Evolutionary conservation across 1,140 invertebrate genomes (phyloP).

Genomic region (Drosophila kurseongensis): DNA sequence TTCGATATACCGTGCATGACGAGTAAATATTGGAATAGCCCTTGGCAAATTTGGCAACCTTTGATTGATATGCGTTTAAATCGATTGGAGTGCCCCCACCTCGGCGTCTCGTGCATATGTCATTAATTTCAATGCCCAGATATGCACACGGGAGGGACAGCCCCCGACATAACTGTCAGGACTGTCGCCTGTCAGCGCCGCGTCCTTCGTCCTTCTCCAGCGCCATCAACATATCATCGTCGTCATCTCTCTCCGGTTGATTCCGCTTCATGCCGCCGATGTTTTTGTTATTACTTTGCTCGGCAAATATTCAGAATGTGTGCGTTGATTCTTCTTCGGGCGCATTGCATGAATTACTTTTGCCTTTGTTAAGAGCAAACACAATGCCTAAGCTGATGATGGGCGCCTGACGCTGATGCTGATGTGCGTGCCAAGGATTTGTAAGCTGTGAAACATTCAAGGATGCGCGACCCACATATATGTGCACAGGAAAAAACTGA

Average conservation of each 20-base stretch:
- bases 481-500: conserved; percentile 17
- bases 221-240: conserved; percentile 16
- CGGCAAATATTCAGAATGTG: conserved; percentile 66
- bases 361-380: conserved; percentile 72
- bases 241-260: conserved; percentile 22
- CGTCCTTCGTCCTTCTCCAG: conserved; percentile 31
- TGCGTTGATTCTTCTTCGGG: conserved; percentile 60
- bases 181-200: conserved; percentile 28
- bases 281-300: conserved; percentile 53
- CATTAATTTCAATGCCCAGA: conserved; percentile 71
- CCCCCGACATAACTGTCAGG: conserved; percentile 34
- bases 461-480: conserved; percentile 54
- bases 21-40: conserved; percentile 62
- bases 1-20: conserved; percentile 47
- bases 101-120: conserved; percentile 40
- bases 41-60: conserved; percentile 49
- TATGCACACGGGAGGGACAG: conserved; percentile 10
- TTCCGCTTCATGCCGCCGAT: conserved; percentile 15
- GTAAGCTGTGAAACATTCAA: conserved; percentile 57
- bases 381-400: conserved; percentile 59
- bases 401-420: conserved; percentile 23
- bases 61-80: conserved; percentile 73
- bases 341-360: conserved; percentile 75
- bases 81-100: conserved; percentile 38
- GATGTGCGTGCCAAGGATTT: conserved; percentile 66